These are phyloP conservation scores for Zaprionus gabonicus DNA, from an alignment of 1,140 invertebrate species.

Conservation along the genomic window DNA sequence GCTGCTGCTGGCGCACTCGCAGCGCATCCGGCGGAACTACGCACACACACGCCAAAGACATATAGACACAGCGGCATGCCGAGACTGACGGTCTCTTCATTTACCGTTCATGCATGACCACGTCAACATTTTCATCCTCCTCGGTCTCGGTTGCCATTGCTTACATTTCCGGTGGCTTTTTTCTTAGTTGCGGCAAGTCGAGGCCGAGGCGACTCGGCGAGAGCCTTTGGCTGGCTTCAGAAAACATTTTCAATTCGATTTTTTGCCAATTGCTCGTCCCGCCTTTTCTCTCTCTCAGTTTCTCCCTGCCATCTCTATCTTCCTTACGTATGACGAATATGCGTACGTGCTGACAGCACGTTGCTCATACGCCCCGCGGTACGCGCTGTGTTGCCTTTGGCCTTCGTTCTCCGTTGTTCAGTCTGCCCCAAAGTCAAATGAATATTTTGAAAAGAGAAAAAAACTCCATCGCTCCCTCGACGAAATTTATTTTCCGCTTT, in stretches of 20 bases:
- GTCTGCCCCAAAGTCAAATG: conserved; percentile 49
- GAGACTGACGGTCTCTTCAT: conserved; percentile 42
- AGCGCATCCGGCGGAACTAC: conserved; percentile 64
- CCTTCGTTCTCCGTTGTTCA: neutral
- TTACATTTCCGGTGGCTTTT: conserved; percentile 72
- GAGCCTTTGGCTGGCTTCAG: conserved; percentile 42
- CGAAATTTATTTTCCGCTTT: conserved; percentile 75
- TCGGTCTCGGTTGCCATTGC: conserved; percentile 57
- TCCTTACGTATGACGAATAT: conserved; percentile 63
- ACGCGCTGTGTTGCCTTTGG: conserved; percentile 7
- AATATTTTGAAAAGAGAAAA: conserved; percentile 47
- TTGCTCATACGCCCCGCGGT: conserved; percentile 68
- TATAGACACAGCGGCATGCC: conserved; percentile 11
- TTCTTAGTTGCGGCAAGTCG: conserved; percentile 39
- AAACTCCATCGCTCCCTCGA: conserved; percentile 42
- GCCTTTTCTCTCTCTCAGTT: neutral
- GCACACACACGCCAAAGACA: conserved; percentile 27
- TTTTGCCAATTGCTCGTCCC: conserved; percentile 66
- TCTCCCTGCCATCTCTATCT: conserved; percentile 25
- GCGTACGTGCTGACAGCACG: conserved; percentile 64
- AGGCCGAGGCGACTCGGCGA: conserved; percentile 36
- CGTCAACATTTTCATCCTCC: conserved; percentile 60
- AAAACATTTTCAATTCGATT: conserved; percentile 74
- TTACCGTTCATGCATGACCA: conserved; percentile 75
- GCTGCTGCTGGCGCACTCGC: conserved; percentile 63